Evolutionary conservation across 1,140 invertebrate species (phyloP).

Genomic region (Eumaeus atala): DNA sequence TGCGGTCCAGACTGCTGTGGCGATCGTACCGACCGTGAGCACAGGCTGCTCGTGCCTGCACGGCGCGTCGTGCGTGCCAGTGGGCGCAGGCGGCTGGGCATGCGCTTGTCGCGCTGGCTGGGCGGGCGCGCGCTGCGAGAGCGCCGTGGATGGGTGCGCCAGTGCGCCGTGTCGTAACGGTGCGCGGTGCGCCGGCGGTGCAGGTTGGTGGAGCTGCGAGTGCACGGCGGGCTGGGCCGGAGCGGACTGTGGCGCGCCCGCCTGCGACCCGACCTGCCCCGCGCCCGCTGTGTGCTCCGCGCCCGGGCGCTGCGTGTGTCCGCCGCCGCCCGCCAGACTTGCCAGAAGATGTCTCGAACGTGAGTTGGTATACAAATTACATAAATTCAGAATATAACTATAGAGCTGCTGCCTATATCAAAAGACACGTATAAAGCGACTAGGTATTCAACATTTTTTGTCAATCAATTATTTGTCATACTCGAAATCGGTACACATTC

Average conservation of each 20-base stretch:
- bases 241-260: slow-evolving; percentile 85
- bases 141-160: slow-evolving; percentile 35
- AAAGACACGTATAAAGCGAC: too few relatives aligned
- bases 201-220: slow-evolving; percentile 82
- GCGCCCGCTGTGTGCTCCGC: slow-evolving; percentile 36
- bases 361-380: too few relatives aligned
- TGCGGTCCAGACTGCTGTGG: slow-evolving; percentile 10
- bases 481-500: not conserved
- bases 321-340: slow-evolving; percentile 36
- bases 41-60: slow-evolving; percentile 31
- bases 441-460: too few relatives aligned
- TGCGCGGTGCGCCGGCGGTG: slow-evolving; percentile 86
- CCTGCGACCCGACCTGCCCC: slow-evolving; percentile 78
- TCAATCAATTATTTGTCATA: too few relatives aligned
- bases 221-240: slow-evolving; percentile 88
- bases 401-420: too few relatives aligned
- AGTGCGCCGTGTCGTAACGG: slow-evolving; percentile 80
- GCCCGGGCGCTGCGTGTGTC: slow-evolving; percentile 44
- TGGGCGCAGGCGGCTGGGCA: slow-evolving; percentile 34
- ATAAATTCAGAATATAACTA: too few relatives aligned
- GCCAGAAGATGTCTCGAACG: slow-evolving; percentile 49
- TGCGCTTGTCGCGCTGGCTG: slow-evolving; percentile 39
- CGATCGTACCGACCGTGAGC: slow-evolving; percentile 10
- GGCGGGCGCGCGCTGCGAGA: slow-evolving; percentile 42
- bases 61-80: slow-evolving; percentile 31